Evolutionary conservation across 1,140 invertebrate genomes (phyloP), one percentile per base, ranked within the genome.

Genomic region (Charaxes varanes): DNA sequence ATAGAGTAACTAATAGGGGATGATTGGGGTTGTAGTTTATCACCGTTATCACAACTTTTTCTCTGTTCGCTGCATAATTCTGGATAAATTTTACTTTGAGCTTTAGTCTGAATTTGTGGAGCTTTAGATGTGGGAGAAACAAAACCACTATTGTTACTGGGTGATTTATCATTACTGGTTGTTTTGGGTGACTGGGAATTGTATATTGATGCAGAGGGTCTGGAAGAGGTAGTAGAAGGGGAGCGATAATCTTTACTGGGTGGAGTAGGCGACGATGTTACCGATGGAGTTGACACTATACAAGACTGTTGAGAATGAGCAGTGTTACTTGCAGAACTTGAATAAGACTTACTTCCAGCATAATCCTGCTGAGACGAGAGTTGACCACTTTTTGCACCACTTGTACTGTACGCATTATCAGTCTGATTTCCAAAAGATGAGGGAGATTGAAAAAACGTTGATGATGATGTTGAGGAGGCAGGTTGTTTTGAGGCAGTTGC

Each of bases 1-100:
- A 91, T 89, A 2, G 90, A 91, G 71, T 90, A 92, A 72, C 90
- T 92, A 31, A 92, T 91, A 6, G 91, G 90, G 2, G 90, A 91
- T 1, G 90, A 91, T 52, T 92, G 91, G 52, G 86, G 90, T 54
- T 87, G 87, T 38, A 86, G 67, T 57, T 87, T 87, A 41, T 84
- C 83, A 59, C 48, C 72, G 30, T 77, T 61, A 28, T 88, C 84
- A 58, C 85, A 84, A 66, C 77, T 79, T 55, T 86, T 80, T 62
- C 85, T 86, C 53, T 88, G 86, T 52, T 86, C 83, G 47, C 61
- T 82, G 38, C 36, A 72, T 34, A 90, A 53, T 44, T 91, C 89
- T 4, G 89, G 87, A 73, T 90, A 90, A 34, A 89, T 86, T 83
- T 91, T 91, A 21, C 88, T 86, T 81, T 90, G 90, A 13, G 89